These are phyloP conservation scores for Urocynchramus pylzowi DNA, from an alignment of 2,113 vertebrate genomes.

Conservation along the genomic window DNA sequence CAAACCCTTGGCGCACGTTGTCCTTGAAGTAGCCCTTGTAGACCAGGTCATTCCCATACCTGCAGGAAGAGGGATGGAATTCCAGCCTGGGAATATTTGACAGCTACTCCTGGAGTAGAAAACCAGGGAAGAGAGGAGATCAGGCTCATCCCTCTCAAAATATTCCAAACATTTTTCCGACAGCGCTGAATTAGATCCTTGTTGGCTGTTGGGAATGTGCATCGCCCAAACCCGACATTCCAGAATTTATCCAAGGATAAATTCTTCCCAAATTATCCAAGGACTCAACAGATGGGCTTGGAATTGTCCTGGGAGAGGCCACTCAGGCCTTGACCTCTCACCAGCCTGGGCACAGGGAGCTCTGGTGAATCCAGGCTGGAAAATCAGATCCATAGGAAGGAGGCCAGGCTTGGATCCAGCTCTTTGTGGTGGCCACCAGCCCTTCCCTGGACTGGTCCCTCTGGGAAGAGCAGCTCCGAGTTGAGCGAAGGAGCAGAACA, in stretches of 20 bases:
- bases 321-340: background rate
- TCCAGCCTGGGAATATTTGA: background rate
- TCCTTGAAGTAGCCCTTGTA: conserved; percentile 78
- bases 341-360: background rate
- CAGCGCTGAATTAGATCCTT: rapidly evolving
- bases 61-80: background rate
- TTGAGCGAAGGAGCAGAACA: background rate
- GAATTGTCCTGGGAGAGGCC: background rate
- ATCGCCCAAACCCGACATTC: background rate
- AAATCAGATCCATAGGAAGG: background rate
- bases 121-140: background rate
- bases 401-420: background rate
- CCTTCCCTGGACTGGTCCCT: background rate
- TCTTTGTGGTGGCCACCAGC: background rate
- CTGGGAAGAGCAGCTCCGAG: background rate
- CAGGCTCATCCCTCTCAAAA: background rate
- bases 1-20: conserved; percentile 70
- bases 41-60: conserved; percentile 64
- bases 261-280: background rate
- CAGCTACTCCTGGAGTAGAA: background rate
- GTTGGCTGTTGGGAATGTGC: rapidly evolving
- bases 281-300: background rate
- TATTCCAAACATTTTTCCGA: background rate
- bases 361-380: background rate
- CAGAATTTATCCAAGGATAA: no score